phyloP scores from a whole-genome alignment of 37 sponge, comb jelly and placozoan species.

The Ephydatia muelleri region DNA sequence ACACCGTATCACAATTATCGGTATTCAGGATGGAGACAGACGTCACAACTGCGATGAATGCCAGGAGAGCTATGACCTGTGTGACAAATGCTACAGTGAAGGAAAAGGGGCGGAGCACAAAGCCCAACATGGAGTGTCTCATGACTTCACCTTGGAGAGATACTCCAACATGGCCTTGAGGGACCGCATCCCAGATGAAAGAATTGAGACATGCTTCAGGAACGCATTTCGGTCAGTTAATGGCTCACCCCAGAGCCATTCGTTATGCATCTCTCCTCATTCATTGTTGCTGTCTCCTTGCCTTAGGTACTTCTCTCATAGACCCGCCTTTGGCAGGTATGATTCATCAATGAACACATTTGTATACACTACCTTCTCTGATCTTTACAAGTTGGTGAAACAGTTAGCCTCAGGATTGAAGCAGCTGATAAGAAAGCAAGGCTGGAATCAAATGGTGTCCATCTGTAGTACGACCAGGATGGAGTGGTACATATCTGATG shows the following conservation, averaged over 20 bases:
- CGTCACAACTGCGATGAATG: slow-evolving; percentile 51
- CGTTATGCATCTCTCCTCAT: neutral
- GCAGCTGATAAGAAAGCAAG: slow-evolving; percentile 10
- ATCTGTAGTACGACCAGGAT: slow-evolving; percentile 27
- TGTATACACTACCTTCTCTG: slow-evolving; percentile 27
- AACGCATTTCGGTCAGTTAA: slow-evolving; percentile 8
- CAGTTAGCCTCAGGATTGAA: slow-evolving; percentile 27
- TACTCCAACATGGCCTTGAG: neutral
- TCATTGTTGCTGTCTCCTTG: too few species aligned
- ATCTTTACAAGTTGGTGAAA: slow-evolving; percentile 21
- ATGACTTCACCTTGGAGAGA: slow-evolving; percentile 17
- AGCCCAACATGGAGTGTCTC: neutral
- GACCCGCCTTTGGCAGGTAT: slow-evolving; percentile 26
- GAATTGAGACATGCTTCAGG: slow-evolving; percentile 4
- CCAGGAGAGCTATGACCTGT: slow-evolving; percentile 45
- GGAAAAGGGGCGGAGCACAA: slow-evolving; percentile 27
- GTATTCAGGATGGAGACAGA: slow-evolving; percentile 4
- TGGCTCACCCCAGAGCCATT: neutral
- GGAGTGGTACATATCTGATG: slow-evolving; percentile 62
- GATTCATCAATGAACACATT: slow-evolving; percentile 13
- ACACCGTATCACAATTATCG: neutral
- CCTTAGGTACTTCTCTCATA: slow-evolving; percentile 12
- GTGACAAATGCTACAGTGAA: slow-evolving; percentile 22
- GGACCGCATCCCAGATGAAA: neutral
- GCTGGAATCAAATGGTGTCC: slow-evolving; percentile 20